Base-by-base conservation (phyloP, 2,888 invertebrate genomes). In the Strigamia crassipes region DNA sequence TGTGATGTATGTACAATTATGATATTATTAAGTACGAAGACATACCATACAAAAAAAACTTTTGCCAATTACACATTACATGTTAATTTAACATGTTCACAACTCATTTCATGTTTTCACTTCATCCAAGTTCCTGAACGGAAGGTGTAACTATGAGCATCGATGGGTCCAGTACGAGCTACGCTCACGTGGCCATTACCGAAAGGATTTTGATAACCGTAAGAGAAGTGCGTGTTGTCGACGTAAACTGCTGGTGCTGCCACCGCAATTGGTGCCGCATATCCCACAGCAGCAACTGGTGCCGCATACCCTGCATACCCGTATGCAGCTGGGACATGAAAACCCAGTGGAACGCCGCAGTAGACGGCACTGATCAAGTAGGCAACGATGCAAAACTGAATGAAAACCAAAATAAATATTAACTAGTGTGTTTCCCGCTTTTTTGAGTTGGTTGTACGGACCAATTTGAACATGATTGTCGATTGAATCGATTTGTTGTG, bases 191-290 rank as follows among this genome's bases (percentile, higher is more conserved):
- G 80, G 1, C 80, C 80, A 18, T 80, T 80, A 18, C 46, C 80
- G 80, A 46, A 80, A 23, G 80, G 80, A 27, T 80, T 80, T 9
- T 21, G 51, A 23, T 80, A 80, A 31, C 80, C 80, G 46, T 80
- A 80, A 23, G 80, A 42, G 31, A 80, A 80, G 46, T 80, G 80
- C 21, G 80, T 80, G 31, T 80, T 80, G 56, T 80, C 80, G 1
- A 80, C 56, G 51, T 46, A 31, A 27, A 51, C 80, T 9, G 41
- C 73, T 42, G 80, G 80, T 1, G 51, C 51, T 8, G 80, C 80
- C 3, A 78, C 78, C 9, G 42, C 78, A 41, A 42, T n/a, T 78
- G 78, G 78, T 9, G 13, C 34, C 5, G 78, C 77, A 9, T 77
- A 18, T 38, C 38, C 38, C 6, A 38, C 38, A 15, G 13, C 6